Conservation (phyloP, 2,113 vertebrate genomes). For the Nycticryphes semicollaris region DNA sequence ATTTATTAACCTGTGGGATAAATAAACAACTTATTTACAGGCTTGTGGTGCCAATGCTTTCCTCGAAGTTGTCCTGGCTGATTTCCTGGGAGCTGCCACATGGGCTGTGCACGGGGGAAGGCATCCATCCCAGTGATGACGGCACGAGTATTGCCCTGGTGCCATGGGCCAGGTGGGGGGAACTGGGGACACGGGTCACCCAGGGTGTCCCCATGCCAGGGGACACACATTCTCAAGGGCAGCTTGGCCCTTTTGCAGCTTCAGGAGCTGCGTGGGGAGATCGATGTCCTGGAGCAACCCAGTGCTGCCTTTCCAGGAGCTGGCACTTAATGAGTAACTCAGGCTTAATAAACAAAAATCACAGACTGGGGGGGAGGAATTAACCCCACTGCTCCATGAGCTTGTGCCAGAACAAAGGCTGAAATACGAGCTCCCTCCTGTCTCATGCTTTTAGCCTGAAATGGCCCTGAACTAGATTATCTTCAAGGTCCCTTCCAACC, state of each 20-base stretch:
- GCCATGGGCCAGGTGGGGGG: neutral
- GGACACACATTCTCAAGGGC: neutral
- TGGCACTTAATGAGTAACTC: neutral
- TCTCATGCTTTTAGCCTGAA: neutral
- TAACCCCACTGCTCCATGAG: rapidly evolving
- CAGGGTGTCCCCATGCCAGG: neutral
- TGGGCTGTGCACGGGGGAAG: neutral
- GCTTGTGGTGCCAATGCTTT: neutral
- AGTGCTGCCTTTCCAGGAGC: neutral
- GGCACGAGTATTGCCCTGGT: neutral
- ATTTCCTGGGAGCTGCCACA: neutral
- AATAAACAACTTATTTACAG: neutral
- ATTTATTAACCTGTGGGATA: neutral
- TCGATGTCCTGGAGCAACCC: neutral
- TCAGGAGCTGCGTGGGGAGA: neutral
- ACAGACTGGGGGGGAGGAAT: neutral
- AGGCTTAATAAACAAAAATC: neutral
- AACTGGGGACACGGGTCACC: neutral
- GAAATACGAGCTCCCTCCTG: neutral
- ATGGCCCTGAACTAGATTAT: neutral
- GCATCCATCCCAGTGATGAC: rapidly evolving
- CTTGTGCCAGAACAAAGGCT: neutral
- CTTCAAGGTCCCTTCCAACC: no score
- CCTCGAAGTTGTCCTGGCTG: neutral
- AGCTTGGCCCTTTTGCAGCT: neutral